These are phyloP conservation scores for Opisthograptis luteolata DNA, from an alignment of 2,888 invertebrate species.

Conservation along the genomic window DNA sequence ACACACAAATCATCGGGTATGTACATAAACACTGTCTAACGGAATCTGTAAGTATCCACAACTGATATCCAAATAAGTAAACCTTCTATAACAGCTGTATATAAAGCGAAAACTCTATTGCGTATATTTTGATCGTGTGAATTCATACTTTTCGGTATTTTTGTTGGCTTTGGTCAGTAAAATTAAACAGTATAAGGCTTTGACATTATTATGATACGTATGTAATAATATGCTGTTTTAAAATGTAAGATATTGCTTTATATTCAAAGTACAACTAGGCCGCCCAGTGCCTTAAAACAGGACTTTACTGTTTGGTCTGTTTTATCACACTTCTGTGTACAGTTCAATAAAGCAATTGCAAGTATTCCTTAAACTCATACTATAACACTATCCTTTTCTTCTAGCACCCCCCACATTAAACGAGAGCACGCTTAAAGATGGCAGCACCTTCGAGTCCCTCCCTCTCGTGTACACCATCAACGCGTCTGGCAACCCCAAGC, in stretches of 20 bases:
- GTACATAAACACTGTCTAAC: slow-evolving; percentile 3
- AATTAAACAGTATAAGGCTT: not conserved
- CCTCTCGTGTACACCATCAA: slow-evolving; percentile 91
- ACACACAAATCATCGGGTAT: slow-evolving; percentile 30
- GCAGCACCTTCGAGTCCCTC: slow-evolving; percentile 91
- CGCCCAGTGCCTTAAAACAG: too few relatives aligned
- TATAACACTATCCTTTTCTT: slow-evolving; percentile 33
- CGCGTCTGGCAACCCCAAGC: slow-evolving; percentile 90
- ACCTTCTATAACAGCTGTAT: slow-evolving; percentile 68
- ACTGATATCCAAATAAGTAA: slow-evolving; percentile 35
- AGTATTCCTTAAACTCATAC: not conserved
- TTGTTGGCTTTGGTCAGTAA: slow-evolving; percentile 41
- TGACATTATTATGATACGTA: not conserved
- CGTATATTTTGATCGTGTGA: slow-evolving; percentile 45
- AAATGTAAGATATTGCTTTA: too few relatives aligned
- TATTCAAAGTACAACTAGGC: too few relatives aligned
- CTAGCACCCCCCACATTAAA: slow-evolving; percentile 89
- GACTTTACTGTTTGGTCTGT: too few relatives aligned
- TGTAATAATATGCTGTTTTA: too few relatives aligned
- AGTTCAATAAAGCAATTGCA: too few relatives aligned
- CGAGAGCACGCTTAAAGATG: slow-evolving; percentile 89
- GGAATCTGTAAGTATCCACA: slow-evolving; percentile 44
- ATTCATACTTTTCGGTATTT: slow-evolving; percentile 52
- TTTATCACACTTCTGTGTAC: too few relatives aligned
- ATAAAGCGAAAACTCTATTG: slow-evolving; percentile 56